A percentile compares a stretch with the other conserved stretches of the same genome.
phyloP scores from a whole-genome alignment of 2,113 vertebrate species.

The Cochlearius cochlearius region DNA sequence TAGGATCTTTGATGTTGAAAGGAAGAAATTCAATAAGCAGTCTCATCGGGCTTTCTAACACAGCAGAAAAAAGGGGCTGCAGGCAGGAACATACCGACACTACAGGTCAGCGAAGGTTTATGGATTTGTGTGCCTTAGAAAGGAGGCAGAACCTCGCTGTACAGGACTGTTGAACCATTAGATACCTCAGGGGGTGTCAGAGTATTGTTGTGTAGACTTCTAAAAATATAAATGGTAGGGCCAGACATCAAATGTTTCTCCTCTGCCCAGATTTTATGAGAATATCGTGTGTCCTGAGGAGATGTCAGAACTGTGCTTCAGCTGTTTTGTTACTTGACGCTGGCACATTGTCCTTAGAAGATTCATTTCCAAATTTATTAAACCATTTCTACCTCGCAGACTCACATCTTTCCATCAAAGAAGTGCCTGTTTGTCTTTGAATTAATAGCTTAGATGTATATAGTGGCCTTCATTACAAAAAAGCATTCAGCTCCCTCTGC shows the following conservation, averaged over 20 bases:
- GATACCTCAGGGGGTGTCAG: slow-evolving; percentile 54
- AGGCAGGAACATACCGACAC: slow-evolving; percentile 54
- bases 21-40: slow-evolving; percentile 71
- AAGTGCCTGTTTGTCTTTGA: slow-evolving; percentile 9
- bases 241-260: slow-evolving; percentile 49
- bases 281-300: slow-evolving; percentile 27
- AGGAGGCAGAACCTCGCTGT: slow-evolving; percentile 30
- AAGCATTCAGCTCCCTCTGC: background rate
- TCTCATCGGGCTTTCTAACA: slow-evolving; percentile 64
- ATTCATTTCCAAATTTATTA: slow-evolving; percentile 50
- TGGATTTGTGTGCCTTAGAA: slow-evolving; percentile 41
- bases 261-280: background rate
- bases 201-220: slow-evolving; percentile 45
- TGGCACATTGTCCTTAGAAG: slow-evolving; percentile 16
- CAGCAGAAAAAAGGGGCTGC: slow-evolving; percentile 46
- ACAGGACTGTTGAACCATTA: slow-evolving; percentile 53
- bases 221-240: slow-evolving; percentile 61
- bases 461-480: background rate
- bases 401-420: slow-evolving; percentile 6
- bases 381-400: background rate
- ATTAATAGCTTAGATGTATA: slow-evolving; percentile 26
- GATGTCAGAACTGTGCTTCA: slow-evolving; percentile 14
- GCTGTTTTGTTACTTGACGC: slow-evolving; percentile 21
- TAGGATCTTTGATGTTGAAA: slow-evolving; percentile 65
- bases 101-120: slow-evolving; percentile 64